phyloP scores from a whole-genome alignment of 2,113 vertebrate genomes.

The Scophthalmus maximus region DNA sequence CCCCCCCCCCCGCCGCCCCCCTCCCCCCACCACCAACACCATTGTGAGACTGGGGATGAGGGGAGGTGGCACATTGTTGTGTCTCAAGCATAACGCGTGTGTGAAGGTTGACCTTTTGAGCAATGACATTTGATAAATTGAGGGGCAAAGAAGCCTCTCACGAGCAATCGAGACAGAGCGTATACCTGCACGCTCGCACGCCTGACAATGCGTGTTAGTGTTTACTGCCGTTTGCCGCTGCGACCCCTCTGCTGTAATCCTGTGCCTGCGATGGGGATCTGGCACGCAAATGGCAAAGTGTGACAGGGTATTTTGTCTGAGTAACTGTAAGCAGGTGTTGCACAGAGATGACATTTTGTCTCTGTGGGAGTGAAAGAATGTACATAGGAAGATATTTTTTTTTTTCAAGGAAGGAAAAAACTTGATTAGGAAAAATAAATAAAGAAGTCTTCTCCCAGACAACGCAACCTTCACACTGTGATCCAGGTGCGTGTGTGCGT shows the following conservation, averaged over 20 bases:
- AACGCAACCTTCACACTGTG: conserved; percentile 46
- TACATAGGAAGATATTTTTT: background rate
- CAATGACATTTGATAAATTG: conserved; percentile 72
- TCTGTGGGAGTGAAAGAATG: background rate
- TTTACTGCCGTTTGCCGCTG: conserved; percentile 27
- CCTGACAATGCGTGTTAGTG: conserved; percentile 15
- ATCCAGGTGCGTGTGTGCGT: conserved; percentile 58
- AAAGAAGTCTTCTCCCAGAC: background rate
- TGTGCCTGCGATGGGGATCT: conserved; percentile 29
- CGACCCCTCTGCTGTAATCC: conserved; percentile 1
- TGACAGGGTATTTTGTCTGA: conserved; percentile 61
- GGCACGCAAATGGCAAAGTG: conserved; percentile 33
- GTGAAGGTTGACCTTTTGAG: conserved; percentile 68
- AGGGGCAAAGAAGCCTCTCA: conserved; percentile 44
- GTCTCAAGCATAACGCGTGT: conserved; percentile 64
- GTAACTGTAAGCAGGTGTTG: conserved; percentile 31
- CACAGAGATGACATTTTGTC: conserved; percentile 14
- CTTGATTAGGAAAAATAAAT: too few relatives aligned
- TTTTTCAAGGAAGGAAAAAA: background rate
- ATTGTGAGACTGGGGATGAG: conserved; percentile 42
- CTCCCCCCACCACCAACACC: conserved; percentile 5
- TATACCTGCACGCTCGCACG: conserved; percentile 27
- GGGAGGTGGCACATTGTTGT: conserved; percentile 64
- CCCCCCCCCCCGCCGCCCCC: too few relatives aligned
- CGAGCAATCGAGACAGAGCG: conserved; percentile 24